Evolutionary conservation across 1,140 invertebrate genomes (phyloP).

Genomic region (Phthorimaea operculella): DNA sequence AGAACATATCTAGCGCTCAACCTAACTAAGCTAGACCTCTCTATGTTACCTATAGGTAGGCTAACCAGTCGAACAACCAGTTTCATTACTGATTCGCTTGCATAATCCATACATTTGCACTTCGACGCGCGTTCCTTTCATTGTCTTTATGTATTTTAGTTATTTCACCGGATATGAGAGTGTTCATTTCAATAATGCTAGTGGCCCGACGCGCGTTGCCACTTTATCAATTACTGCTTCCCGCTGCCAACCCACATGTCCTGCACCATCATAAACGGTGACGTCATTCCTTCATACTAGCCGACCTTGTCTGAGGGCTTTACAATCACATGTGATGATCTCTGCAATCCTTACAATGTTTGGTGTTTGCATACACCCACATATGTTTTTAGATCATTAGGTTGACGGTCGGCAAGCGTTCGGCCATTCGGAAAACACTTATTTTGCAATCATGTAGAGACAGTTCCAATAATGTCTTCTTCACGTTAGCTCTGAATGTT

Average conservation of each 20-base stretch:
- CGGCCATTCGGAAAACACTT: no score
- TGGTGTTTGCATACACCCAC: slow-evolving; percentile 24
- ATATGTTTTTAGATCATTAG: not conserved
- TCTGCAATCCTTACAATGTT: slow-evolving; percentile 12
- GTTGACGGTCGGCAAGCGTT: no score
- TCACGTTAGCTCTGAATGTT: not conserved
- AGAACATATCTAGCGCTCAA: not conserved
- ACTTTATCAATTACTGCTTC: slow-evolving; percentile 52
- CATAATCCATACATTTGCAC: slow-evolving; percentile 26
- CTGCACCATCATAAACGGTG: slow-evolving; percentile 43
- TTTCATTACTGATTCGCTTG: not conserved
- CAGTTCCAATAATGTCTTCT: no score
- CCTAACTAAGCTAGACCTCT: not conserved
- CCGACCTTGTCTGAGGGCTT: slow-evolving; percentile 49
- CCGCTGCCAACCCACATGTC: slow-evolving; percentile 36
- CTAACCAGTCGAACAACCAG: slow-evolving; percentile 25
- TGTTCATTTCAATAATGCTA: slow-evolving; percentile 20
- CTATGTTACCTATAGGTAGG: slow-evolving; percentile 7
- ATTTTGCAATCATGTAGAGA: no score
- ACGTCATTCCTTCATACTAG: slow-evolving; percentile 53
- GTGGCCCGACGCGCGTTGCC: slow-evolving; percentile 13
- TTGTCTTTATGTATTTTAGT: slow-evolving; percentile 25
- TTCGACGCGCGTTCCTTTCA: slow-evolving; percentile 18
- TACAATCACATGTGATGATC: slow-evolving; percentile 23
- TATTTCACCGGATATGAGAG: slow-evolving; percentile 26